Conservation (phyloP, 2,888 invertebrate species). For the Drosophila putrida region DNA sequence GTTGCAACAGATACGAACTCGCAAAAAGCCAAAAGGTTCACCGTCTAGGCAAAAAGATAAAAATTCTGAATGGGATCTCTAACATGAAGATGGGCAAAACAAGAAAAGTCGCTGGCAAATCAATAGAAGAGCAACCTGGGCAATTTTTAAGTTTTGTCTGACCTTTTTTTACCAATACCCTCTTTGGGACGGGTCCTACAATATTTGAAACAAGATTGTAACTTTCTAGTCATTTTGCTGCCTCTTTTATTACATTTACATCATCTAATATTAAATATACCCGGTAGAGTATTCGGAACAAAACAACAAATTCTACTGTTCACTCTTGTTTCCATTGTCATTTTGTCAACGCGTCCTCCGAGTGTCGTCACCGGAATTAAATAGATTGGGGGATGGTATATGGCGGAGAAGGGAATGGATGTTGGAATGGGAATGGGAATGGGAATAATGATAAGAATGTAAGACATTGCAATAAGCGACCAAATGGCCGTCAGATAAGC, state of each 20-base stretch:
- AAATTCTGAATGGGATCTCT: conserved; percentile 45
- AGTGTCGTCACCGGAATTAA: conserved; percentile 67
- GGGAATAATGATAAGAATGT: conserved; percentile 77
- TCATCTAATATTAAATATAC: conserved; percentile 3
- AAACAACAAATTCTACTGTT: conserved; percentile 2
- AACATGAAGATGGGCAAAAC: conserved; percentile 4
- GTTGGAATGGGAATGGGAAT: conserved; percentile 13
- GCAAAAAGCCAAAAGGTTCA: conserved; percentile 48
- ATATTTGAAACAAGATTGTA: neutral
- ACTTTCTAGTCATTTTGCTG: neutral
- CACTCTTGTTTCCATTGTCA: conserved; percentile 63
- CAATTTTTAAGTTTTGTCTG: conserved; percentile 55
- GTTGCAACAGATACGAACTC: conserved; percentile 52
- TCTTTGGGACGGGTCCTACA: neutral
- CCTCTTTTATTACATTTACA: no score
- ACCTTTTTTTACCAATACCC: conserved; percentile 47
- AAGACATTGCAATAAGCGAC: conserved; percentile 77
- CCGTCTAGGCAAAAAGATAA: conserved; percentile 38
- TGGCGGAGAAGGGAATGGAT: conserved; percentile 9
- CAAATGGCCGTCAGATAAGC: conserved; percentile 70
- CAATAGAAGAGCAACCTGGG: conserved; percentile 62
- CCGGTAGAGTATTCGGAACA: conserved; percentile 5
- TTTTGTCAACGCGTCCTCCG: conserved; percentile 76
- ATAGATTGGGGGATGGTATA: conserved; percentile 13
- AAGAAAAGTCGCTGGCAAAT: conserved; percentile 57